Percentiles rank a stretch among this genome's conserved stretches.
phyloP scores from a whole-genome alignment of 2,888 invertebrate species.

The Drosophila nigricruria region DNA sequence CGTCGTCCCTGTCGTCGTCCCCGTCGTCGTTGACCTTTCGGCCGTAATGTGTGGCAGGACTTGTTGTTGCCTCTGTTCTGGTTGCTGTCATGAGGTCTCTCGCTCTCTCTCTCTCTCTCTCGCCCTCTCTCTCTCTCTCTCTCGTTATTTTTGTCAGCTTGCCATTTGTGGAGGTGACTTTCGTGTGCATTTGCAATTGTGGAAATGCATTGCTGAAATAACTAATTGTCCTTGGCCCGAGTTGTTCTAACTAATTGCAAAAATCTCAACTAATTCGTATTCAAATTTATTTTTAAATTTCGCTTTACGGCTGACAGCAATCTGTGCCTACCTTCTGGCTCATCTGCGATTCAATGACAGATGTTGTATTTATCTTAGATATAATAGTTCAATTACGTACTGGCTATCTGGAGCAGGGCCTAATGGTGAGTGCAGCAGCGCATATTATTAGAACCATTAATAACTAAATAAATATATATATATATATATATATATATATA shows the following conservation, averaged over 20 bases:
- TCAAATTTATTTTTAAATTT: slow-evolving; percentile 4
- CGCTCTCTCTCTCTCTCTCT: slow-evolving; percentile 20
- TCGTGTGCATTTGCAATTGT: slow-evolving; percentile 50
- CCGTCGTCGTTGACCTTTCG: slow-evolving; percentile 57
- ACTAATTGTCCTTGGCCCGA: slow-evolving; percentile 65
- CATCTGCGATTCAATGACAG: slow-evolving; percentile 93
- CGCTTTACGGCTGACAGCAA: slow-evolving; percentile 85
- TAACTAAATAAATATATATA: slow-evolving; percentile 33
- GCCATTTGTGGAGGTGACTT: slow-evolving; percentile 36
- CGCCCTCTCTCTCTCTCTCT: slow-evolving; percentile 20
- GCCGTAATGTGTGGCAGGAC: slow-evolving; percentile 31
- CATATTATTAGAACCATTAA: slow-evolving; percentile 79
- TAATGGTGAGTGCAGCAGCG: slow-evolving; percentile 88
- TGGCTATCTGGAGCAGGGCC: slow-evolving; percentile 97
- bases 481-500: neutral
- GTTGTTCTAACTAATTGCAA: slow-evolving; percentile 39
- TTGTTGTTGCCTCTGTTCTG: slow-evolving; percentile 14
- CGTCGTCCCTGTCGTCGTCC: slow-evolving; percentile 36
- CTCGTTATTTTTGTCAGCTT: slow-evolving; percentile 26
- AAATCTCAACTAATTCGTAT: slow-evolving; percentile 40
- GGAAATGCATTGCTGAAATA: slow-evolving; percentile 54
- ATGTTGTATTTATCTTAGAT: slow-evolving; percentile 94
- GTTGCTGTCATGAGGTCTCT: slow-evolving; percentile 18
- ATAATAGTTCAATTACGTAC: slow-evolving; percentile 96
- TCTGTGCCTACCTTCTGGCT: slow-evolving; percentile 92